Base-by-base conservation (phyloP, 2,797 vertebrate species). In the Tadarida brasiliensis region DNA sequence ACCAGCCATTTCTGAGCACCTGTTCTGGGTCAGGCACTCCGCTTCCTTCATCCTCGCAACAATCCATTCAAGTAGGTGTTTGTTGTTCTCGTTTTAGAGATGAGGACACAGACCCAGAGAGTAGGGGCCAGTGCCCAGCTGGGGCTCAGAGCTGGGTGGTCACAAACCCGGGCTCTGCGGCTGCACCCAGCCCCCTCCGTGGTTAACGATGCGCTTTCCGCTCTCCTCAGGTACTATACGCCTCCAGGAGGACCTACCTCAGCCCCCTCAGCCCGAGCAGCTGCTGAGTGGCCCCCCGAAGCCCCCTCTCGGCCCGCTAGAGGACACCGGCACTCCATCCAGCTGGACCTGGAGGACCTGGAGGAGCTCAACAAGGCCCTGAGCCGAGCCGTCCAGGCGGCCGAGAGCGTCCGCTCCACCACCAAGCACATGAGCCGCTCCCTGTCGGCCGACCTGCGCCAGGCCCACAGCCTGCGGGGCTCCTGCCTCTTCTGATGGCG, bases 371-470 rank as follows among this genome's bases (percentile, higher is more conserved):
- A 98, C 96, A 39, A 57, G 44, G 98, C 99, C 0, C 98, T 99
- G 97, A 93, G 97, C 94, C 98, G 93, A 7, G 99, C 99, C 0
- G 95, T 99, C 83, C 97, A 96, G 86, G 99, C 99, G 0, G 99
- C 99, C 0, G 98, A 96, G 44, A 97, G 97, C 17, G 98, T 99
- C 84, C 98, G 98, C 68, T 33, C 97, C 90, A 98, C 98, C 93
- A 99, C 99, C 0, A 94, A 88, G 61, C 98, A 98, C 96, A 98
- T 99, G 98, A 98, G 99, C 93, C 98, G 85, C 51, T 98, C 98
- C 0, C 98, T 99, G 95, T 97, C 98, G 0, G 67, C 98, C 0
- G 99, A 99, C 26, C 98, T 99, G 87, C 97, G 98, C 95, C 97
- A 98, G 73, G 97, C 98, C 1, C 96, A 96, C 11, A 65, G 86